Evolutionary conservation across 37 sponge, comb jelly and placozoan genomes (phyloP), one percentile per base, ranked within the genome.

Genomic region (Halichondria panicea): DNA sequence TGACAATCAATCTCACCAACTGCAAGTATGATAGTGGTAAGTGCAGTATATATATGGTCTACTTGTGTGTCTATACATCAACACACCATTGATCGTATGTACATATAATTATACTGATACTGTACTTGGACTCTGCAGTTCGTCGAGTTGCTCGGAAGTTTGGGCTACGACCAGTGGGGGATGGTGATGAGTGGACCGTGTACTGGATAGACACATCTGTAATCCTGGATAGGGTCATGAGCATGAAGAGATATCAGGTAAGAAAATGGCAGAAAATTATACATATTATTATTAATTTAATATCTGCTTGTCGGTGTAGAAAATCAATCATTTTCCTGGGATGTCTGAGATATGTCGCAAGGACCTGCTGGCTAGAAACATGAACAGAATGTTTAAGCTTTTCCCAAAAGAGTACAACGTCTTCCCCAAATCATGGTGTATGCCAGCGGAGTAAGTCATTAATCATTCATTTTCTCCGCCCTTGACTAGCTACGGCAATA

Each of bases 321-420:
- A 93, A 88, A 87, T 99, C 79, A 99, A 99, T 70, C 99, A 99
- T 63, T 99, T 99, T 55, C 99, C 96, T 34, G 99, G 99, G 15
- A 99, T 99, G 96, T 81, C 59, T 41, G 99, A 99, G 68, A 99
- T 99, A 22, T 99, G 99, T 70, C 75, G 99, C 15, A 99, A 99
- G 60, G 99, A 99, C 52, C 54, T 87, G 43, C 71, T 99, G 48
- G 99, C 94, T 41, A 80, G 97, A 21, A 96, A 99, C 67, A 95
- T 99, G 88, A 93, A 85, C 38, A 55, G 99, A 56, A 93, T 99
- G 94, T 15, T 57, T 39, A 96, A 94, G 68, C 79, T 96, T 19
- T 99, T 99, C 64, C 99, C 99, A 0, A 89, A 91, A 53, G 99
- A 95, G n/a, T 99, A 99, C 80, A 83, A 86, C 70, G 69, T 83